phyloP scores from a whole-genome alignment of 2,888 invertebrate species.

The Rhagonycha fulva region DNA sequence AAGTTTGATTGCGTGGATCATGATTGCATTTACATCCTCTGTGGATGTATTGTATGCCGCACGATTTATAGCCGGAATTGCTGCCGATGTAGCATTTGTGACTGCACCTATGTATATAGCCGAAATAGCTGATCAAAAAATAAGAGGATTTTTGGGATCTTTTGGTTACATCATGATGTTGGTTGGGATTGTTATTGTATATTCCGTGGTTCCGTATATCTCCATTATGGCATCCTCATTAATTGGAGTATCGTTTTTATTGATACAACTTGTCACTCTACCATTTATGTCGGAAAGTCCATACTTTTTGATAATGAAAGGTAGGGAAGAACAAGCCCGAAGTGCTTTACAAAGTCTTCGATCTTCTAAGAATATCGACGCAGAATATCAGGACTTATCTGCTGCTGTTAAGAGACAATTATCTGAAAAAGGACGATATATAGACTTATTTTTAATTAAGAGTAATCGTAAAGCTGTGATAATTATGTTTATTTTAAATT shows the following conservation, averaged over 20 bases:
- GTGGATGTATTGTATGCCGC: constrained; percentile 61
- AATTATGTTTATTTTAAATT: constrained; percentile 50
- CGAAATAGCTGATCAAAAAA: constrained; percentile 62
- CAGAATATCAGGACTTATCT: constrained; percentile 41
- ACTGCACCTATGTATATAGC: constrained; percentile 62
- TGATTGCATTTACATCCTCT: constrained; percentile 63
- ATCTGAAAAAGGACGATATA: not conserved
- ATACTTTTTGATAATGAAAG: constrained; percentile 52
- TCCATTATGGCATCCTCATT: constrained; percentile 58
- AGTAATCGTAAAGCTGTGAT: constrained; percentile 49
- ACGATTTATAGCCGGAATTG: constrained; percentile 63
- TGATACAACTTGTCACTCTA: constrained; percentile 61
- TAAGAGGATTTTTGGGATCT: constrained; percentile 66
- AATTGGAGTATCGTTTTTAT: constrained; percentile 61
- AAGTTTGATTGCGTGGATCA: constrained; percentile 65
- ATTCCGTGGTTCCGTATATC: constrained; percentile 63
- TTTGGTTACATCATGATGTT: constrained; percentile 62
- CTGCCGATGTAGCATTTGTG: constrained; percentile 51
- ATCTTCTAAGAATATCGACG: constrained; percentile 56
- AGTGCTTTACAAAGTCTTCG: constrained; percentile 61
- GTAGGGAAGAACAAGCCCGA: constrained; percentile 54
- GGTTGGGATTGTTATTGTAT: constrained; percentile 64
- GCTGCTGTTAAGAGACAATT: not conserved
- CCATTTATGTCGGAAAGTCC: constrained; percentile 69
- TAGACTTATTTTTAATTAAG: constrained; percentile 35